A percentile compares a stretch with the other conserved stretches of the same genome.
phyloP scores from a whole-genome alignment of 2,113 vertebrate genomes.

The Corydoras sp. region DNA sequence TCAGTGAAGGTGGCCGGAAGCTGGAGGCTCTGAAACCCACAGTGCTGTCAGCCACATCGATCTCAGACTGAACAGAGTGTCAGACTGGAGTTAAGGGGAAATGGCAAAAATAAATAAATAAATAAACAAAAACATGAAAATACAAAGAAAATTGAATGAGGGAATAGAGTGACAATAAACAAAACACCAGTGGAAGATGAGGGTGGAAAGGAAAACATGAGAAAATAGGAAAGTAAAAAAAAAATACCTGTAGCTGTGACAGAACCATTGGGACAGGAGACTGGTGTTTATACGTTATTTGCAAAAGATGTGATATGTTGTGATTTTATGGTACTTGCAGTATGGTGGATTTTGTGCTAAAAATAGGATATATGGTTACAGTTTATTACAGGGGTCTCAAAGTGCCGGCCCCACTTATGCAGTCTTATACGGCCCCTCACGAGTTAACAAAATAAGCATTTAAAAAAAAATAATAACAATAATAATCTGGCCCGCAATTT shows the following conservation, averaged over 20 bases:
- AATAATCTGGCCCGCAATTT: no score
- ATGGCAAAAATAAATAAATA: conserved; percentile 16
- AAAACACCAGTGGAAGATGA: conserved; percentile 17
- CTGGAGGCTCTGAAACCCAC: conserved; percentile 22
- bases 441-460: no score
- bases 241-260: conserved; percentile 7
- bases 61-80: conserved; percentile 37
- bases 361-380: neutral
- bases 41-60: conserved; percentile 46
- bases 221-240: neutral
- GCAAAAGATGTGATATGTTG: neutral
- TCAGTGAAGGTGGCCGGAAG: conserved; percentile 12
- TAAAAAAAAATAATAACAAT: no score
- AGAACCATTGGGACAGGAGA: neutral
- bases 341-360: conserved; percentile 41
- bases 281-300: neutral
- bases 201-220: conserved; percentile 8
- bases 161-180: conserved; percentile 45
- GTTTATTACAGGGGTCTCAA: no score
- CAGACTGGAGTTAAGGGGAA: conserved; percentile 34
- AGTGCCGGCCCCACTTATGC: no score
- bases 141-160: conserved; percentile 33
- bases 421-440: no score
- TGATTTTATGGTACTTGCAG: neutral
- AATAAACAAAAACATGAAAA: conserved; percentile 35